Base-by-base conservation (phyloP, 1,140 invertebrate genomes). In the Zaprionus lachaisei region DNA sequence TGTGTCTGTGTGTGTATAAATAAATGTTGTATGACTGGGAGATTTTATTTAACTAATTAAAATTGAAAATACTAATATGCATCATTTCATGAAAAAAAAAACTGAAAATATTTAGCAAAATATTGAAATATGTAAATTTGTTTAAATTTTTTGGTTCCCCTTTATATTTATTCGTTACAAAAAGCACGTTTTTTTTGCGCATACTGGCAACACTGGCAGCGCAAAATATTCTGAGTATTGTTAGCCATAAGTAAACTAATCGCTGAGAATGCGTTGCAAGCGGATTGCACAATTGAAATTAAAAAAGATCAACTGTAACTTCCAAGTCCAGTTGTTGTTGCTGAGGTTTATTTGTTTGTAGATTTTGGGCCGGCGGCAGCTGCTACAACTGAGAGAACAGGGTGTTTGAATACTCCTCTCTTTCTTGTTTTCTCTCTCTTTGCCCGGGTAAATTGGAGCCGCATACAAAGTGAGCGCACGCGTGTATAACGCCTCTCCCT, bases 391-490 rank as follows among this genome's bases (percentile, higher is more conserved):
- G 56, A 68, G 47, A 54, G 41, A 31, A 38, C 44, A 28, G 65
- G 49, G 31, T 47, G 41, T 17, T 47, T 20, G n/a, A 47, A 47
- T 47, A 2, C n/a, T 17, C 41, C 41, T 44, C 41, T 44, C 28
- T 57, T 31, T 54, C 11, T 7, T 24, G n/a, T 4, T 24, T 9
- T 1, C 28, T 69, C 66, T 57, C 65, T 54, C 68, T 64, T 26
- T 65, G 74, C 74, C 74, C 74, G 74, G 74, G 74, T 63, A 57
- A 72, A 49, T 37, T 61, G 70, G 67, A 62, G 70, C 68, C 69
- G 74, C 69, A 72, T 66, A 49, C 61, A 66, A n/a, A 67, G 63
- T 55, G 57, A 77, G 63, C 69, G 70, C 69, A 67, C 63, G 74
- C 74, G 74, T 70, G 56, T 57, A n/a, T 49, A 31, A 34, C 22